Evolutionary conservation across 2,113 vertebrate genomes (phyloP), one percentile per base, ranked within the genome.

Genomic region (Speoplatyrhinus poulsoni): DNA sequence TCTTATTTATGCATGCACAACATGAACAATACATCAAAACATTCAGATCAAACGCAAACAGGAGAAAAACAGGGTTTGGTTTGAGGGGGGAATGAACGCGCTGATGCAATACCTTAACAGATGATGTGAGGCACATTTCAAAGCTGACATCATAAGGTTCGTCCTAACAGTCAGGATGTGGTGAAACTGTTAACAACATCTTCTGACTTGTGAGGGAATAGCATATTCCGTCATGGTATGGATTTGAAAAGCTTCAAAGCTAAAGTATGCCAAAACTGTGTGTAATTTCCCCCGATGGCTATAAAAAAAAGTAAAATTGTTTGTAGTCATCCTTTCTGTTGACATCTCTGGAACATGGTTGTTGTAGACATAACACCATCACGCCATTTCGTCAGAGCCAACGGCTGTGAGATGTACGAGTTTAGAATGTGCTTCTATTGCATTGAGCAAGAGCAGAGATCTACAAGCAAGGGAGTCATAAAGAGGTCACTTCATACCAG

Each of bases 191-290:
- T 16, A 54, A 7, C 15, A 54, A 7, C 15, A 1, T 54, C 52
- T 54, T 13, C 13, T 15, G 52, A 8, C 52, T 15, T 54, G 52
- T 54, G n/a, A 54, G n/a, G 52, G 52, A 16, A 16, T 54, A n/a
- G 60, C 12, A 60, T 17, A 59, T 67, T 69, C 64, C 5, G 33
- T 70, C 12, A 62, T 61, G 33, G 50, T 65, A 33, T 68, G 10
- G 69, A 64, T 41, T 41, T 41, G 36, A 41, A 41, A 41, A 41
- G 36, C 36, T 48, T 65, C 8, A 47, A 67, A 47, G 47, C 6
- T 3, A 26, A 53, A 53, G 11, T 36, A 47, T 54, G 49, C 58
- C 11, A 56, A 15, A 9, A 8, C n/a, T 54, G 3, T n/a, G 13
- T 15, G 11, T 3, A 19, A 26, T 56, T 56, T 48, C 26, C 15